These are phyloP conservation scores for Anastatus disparis DNA, from an alignment of 1,140 invertebrate species.

Conservation along the genomic window DNA sequence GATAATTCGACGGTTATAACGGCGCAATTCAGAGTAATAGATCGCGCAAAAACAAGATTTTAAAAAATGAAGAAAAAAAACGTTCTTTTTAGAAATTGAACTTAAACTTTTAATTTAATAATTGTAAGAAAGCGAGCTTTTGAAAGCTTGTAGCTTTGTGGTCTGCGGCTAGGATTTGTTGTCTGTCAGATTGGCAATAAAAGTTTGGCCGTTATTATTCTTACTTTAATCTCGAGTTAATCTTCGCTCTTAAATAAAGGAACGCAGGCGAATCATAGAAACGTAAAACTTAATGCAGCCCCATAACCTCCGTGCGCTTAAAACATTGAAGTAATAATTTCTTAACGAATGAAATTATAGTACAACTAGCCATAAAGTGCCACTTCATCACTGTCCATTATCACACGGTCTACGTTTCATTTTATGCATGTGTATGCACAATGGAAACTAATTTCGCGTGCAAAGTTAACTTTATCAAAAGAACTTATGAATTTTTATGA, in stretches of 20 bases:
- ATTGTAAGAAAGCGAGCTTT: too few species aligned
- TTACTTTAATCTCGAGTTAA: constrained; percentile 16
- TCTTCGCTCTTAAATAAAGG: neutral
- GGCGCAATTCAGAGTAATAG: neutral
- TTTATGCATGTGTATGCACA: too few species aligned
- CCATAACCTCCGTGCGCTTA: neutral
- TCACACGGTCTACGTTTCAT: neutral
- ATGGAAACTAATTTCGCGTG: neutral
- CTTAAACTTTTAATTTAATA: constrained; percentile 29
- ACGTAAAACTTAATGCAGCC: too few species aligned
- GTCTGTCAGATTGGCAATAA: neutral
- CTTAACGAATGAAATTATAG: neutral
- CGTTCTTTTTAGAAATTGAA: too few species aligned
- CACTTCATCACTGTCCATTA: constrained; percentile 18
- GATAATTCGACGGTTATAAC: neutral
- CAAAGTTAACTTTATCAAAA: too few species aligned
- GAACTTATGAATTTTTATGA: too few species aligned
- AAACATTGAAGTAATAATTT: constrained; percentile 5
- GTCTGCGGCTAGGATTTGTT: too few species aligned
- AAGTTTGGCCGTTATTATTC: constrained; percentile 25
- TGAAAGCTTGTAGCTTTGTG: too few species aligned
- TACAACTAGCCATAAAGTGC: constrained; percentile 17
- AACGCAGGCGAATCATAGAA: neutral
- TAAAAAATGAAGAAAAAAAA: too few species aligned
- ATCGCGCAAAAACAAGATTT: neutral